Evolutionary conservation across 2,888 invertebrate genomes (phyloP).

Genomic region (Amphimallon solstitiale): DNA sequence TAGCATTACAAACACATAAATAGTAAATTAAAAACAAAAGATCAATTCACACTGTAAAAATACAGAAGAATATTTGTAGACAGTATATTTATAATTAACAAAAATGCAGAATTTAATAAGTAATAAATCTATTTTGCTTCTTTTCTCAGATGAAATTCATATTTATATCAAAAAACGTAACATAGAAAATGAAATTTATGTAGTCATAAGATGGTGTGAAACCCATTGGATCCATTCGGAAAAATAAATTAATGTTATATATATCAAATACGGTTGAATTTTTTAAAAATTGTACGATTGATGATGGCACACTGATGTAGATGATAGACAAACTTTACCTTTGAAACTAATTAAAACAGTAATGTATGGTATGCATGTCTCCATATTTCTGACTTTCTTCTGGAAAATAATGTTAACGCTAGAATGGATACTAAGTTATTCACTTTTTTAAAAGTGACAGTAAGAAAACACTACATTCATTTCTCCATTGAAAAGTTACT

Average conservation of each 20-base stretch:
- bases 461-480: too few species aligned
- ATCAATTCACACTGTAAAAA: slow-evolving; percentile 20
- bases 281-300: not conserved
- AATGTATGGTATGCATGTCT: not conserved
- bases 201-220: not conserved
- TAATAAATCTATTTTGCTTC: slow-evolving; percentile 37
- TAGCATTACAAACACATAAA: not conserved
- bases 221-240: not conserved
- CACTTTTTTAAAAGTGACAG: too few species aligned
- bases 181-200: not conserved
- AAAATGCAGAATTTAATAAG: slow-evolving; percentile 23
- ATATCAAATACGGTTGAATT: not conserved
- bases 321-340: too few species aligned
- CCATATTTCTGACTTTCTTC: not conserved
- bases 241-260: not conserved
- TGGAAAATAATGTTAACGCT: too few species aligned
- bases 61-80: slow-evolving; percentile 12
- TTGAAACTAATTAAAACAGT: too few species aligned
- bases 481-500: too few species aligned
- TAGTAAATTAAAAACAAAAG: slow-evolving; percentile 10
- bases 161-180: not conserved
- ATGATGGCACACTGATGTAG: not conserved
- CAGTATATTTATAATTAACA: slow-evolving; percentile 9
- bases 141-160: not conserved
- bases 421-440: too few species aligned